Evolutionary conservation across 1,140 invertebrate genomes (phyloP).

Genomic region (Neodiprion lecontei): DNA sequence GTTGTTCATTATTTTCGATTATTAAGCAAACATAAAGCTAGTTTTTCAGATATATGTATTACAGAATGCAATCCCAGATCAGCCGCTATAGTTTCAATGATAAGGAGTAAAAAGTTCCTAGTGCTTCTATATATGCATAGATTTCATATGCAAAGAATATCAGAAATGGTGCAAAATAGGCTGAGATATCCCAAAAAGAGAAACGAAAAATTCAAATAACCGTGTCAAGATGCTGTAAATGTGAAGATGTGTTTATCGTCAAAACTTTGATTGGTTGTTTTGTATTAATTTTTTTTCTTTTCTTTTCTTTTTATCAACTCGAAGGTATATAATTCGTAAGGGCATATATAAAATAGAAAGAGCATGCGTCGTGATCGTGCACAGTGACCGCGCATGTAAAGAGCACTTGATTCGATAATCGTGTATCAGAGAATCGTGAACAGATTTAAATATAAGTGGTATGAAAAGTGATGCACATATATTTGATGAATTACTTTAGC

Average conservation of each 20-base stretch:
- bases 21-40: too few species aligned
- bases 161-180: constrained; percentile 2
- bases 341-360: too few species aligned
- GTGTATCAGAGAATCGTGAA: too few species aligned
- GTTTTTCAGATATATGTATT: too few species aligned
- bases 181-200: constrained; percentile 6
- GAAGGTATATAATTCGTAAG: too few species aligned
- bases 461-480: not conserved
- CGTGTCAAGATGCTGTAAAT: constrained; percentile 1
- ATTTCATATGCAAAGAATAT: constrained; percentile 7
- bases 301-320: too few species aligned
- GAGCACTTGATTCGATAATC: too few species aligned
- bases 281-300: too few species aligned
- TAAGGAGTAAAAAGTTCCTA: not conserved
- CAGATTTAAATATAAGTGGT: not conserved
- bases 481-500: too few species aligned
- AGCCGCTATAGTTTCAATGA: not conserved
- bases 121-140: constrained; percentile 3
- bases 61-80: not conserved
- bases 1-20: too few species aligned
- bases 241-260: not conserved
- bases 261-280: not conserved
- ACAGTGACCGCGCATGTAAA: not conserved
- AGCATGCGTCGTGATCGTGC: constrained; percentile 1
- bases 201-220: not conserved